These are phyloP conservation scores for Lumbricus terrestris DNA, from an alignment of 2,888 invertebrate species.

Conservation along the genomic window DNA sequence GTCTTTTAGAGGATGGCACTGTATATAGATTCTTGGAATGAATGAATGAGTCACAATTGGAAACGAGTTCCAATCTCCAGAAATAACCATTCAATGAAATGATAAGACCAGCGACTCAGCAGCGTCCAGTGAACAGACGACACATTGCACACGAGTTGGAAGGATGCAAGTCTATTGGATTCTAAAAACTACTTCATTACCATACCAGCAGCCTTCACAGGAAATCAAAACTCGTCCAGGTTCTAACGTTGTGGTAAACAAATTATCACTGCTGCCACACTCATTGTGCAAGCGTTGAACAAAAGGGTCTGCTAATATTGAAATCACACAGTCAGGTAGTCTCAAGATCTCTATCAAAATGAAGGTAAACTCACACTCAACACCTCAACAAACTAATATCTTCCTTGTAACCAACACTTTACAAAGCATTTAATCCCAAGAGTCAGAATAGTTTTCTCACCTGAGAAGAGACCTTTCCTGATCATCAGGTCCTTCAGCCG, in stretches of 20 bases:
- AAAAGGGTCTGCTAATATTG: not conserved
- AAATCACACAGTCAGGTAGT: not conserved
- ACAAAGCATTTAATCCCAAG: not conserved
- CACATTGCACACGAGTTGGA: not conserved
- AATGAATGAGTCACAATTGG: no score
- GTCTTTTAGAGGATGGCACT: no score
- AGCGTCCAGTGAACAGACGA: not conserved
- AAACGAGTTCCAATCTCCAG: no score
- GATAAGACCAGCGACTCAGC: not conserved
- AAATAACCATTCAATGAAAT: no score
- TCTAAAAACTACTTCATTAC: not conserved
- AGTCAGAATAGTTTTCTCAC: not conserved
- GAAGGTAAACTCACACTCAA: not conserved
- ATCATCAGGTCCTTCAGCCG: constrained; percentile 16
- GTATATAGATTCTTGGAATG: no score
- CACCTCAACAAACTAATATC: not conserved
- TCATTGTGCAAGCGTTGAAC: not conserved
- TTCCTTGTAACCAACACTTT: not conserved
- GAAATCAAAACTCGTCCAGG: not conserved
- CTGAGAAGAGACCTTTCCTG: constrained; percentile 21
- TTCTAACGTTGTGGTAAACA: not conserved
- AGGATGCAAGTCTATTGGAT: not conserved
- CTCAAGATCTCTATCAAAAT: not conserved
- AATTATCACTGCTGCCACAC: not conserved
- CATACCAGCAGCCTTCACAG: not conserved